phyloP scores from a whole-genome alignment of 92 coral and sea anemone species.

The Muricea muricata region DNA sequence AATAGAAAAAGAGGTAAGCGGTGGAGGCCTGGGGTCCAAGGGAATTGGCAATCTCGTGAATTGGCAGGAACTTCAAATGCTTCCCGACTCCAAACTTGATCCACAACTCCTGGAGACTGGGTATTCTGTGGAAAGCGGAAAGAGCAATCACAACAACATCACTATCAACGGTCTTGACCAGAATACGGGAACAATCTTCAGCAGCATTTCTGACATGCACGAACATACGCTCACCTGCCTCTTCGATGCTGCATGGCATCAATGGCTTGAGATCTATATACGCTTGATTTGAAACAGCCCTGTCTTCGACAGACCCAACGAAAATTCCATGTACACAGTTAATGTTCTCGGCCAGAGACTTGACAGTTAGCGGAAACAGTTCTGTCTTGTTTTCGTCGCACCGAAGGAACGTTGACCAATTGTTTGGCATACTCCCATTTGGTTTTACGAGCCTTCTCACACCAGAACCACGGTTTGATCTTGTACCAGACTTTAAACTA shows the following conservation, averaged over 20 bases:
- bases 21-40: slow-evolving; percentile 21
- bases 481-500: slow-evolving; percentile 26
- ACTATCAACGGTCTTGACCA: slow-evolving; percentile 20
- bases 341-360: not conserved
- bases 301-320: not conserved
- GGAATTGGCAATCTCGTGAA: slow-evolving; percentile 23
- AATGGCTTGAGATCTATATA: not conserved
- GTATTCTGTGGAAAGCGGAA: not conserved
- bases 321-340: not conserved
- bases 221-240: slow-evolving; percentile 21
- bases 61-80: slow-evolving; percentile 11
- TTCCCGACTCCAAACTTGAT: slow-evolving; percentile 10
- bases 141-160: slow-evolving; percentile 23
- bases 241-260: slow-evolving; percentile 12
- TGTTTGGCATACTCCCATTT: slow-evolving; percentile 25
- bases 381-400: slow-evolving; percentile 22
- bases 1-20: not conserved
- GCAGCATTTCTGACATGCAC: slow-evolving; percentile 28
- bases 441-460: slow-evolving; percentile 25
- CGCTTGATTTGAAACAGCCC: not conserved
- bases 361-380: slow-evolving; percentile 11
- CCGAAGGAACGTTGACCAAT: slow-evolving; percentile 34
- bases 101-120: not conserved
- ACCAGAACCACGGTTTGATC: slow-evolving; percentile 13
- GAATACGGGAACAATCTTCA: not conserved